These are phyloP conservation scores for Phoxinus phoxinus DNA, from an alignment of 2,113 vertebrate species.

Conservation along the genomic window DNA sequence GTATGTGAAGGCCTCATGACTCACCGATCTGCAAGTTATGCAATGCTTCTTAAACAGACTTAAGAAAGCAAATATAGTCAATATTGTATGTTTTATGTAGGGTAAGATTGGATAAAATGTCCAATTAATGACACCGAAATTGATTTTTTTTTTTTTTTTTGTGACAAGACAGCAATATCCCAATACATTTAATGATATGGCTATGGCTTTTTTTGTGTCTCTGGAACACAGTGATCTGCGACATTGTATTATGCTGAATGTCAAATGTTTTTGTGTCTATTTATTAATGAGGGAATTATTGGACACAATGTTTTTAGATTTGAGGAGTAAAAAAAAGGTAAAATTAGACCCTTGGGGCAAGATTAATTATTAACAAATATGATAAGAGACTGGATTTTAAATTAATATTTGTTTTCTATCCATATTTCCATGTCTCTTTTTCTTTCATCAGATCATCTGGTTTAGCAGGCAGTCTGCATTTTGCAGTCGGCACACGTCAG, in stretches of 20 bases:
- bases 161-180: too few species aligned
- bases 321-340: background rate
- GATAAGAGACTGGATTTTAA: background rate
- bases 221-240: background rate
- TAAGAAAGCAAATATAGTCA: too few species aligned
- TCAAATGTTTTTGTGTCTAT: background rate
- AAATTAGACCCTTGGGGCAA: too few species aligned
- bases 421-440: background rate
- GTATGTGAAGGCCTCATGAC: too few species aligned
- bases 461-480: constrained; percentile 29
- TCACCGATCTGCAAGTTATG: too few species aligned
- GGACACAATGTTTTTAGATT: background rate
- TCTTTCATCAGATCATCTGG: background rate
- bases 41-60: too few species aligned
- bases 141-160: too few species aligned
- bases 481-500: constrained; percentile 30
- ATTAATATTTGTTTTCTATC: background rate
- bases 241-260: background rate
- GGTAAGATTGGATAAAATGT: too few species aligned
- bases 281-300: background rate
- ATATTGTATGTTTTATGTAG: too few species aligned
- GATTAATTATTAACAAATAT: background rate
- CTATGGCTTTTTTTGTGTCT: background rate
- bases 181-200: too few species aligned
- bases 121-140: too few species aligned